phyloP scores from a whole-genome alignment of 2,113 vertebrate species.

The Furnarius figulus region DNA sequence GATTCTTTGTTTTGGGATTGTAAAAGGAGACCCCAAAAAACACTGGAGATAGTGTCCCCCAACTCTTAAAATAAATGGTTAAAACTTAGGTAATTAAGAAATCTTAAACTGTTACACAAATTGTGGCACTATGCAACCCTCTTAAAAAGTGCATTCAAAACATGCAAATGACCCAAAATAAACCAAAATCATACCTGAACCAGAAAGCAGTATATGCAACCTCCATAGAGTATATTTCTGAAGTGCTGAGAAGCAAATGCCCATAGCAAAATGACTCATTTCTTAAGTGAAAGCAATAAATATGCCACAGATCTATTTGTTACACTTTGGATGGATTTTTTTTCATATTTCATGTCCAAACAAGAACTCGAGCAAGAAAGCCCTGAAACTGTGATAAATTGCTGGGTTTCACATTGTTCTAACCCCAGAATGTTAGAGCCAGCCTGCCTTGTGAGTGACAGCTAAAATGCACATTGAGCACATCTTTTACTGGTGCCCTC shows the following conservation, averaged over 20 bases:
- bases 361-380: neutral
- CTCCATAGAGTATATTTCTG: neutral
- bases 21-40: neutral
- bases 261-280: neutral
- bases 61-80: neutral
- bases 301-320: neutral
- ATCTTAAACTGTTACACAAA: neutral
- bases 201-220: neutral
- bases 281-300: neutral
- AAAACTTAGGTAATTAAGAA: neutral
- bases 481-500: neutral
- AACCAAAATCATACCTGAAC: neutral
- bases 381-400: neutral
- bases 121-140: neutral
- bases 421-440: neutral
- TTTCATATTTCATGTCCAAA: neutral
- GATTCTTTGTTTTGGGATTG: neutral
- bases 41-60: neutral
- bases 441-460: neutral
- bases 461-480: neutral
- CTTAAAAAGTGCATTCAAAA: neutral
- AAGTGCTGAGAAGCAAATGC: neutral
- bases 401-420: neutral
- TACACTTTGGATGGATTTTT: neutral
- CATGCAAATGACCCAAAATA: neutral